Base-by-base conservation (phyloP, 2,888 invertebrate species). In the Hemistola chrysoprasaria region DNA sequence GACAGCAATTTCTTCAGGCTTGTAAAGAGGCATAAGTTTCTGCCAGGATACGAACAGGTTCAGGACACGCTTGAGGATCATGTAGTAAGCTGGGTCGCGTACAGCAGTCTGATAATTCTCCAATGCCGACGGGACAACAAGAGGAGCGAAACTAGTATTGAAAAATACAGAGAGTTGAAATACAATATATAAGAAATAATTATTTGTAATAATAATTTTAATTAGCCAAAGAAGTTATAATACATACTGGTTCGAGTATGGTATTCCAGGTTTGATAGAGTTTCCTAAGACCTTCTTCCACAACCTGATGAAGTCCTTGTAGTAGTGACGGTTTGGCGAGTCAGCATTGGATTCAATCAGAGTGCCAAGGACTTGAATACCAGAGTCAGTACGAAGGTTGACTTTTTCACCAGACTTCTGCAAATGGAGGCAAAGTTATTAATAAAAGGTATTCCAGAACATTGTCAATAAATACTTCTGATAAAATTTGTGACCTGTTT, bases 71-170 rank as follows among this genome's bases (percentile, higher is more conserved):
- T 92, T 92, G 87, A 84, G 90, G 40, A 94, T 86, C 68, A 91
- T 90, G 79, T 92, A 94, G 88, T 92, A 93, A 23, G 91, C 91
- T 6, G 94, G 94, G 61, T 94, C 94, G 34, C 93, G 90, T 10
- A 93, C 78, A 5, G 91, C 80, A 7, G 93, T 93, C 64, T 92
- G 91, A 59, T 90, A 91, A 56, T 93, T 90, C 62, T 94, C 92
- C 49, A 94, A 71, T 6, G 84, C 91, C 6, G 93, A 92, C 21
- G 93, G 93, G 0, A 84, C 77, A 35, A 91, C 78, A 42, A 90
- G 52, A n/a, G 77, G 71, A 21, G 61, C 56, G 39, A 78, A 65
- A 20, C 87, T 79, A 52, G 41, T 65, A 57, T 9, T 4, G 11
- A 9, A 6, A 20, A 32, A 7, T 1, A 20, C 7, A 1, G 6